Conservation (phyloP, 53 echinoderm and acorn worm species). For the Crossaster papposus region DNA sequence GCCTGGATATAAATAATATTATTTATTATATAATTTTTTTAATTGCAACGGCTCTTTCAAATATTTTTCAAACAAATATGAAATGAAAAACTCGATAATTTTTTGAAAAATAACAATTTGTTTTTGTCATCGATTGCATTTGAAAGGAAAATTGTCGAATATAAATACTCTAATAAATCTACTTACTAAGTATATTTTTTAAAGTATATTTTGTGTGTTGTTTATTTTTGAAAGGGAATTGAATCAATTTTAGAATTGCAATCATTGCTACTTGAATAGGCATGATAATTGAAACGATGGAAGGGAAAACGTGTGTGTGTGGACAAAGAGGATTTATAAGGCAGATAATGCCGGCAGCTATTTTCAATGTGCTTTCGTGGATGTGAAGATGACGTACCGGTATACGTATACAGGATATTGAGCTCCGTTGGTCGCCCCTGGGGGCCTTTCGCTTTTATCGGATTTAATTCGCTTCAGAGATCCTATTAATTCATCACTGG, state of each 20-base stretch:
- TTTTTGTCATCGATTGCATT: not conserved
- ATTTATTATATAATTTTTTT: too few relatives aligned
- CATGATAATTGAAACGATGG: conserved; percentile 1
- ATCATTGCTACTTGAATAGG: conserved; percentile 1
- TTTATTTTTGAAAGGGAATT: not conserved
- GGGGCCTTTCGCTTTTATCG: conserved; percentile 21
- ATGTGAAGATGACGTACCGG: not conserved
- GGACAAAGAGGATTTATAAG: not conserved
- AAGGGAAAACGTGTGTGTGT: not conserved
- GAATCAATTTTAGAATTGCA: conserved; percentile 3
- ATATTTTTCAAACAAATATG: too few relatives aligned
- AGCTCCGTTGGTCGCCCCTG: conserved; percentile 19
- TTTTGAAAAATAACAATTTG: too few relatives aligned
- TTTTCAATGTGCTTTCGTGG: conserved; percentile 3
- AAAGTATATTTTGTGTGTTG: not conserved
- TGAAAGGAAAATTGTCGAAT: not conserved
- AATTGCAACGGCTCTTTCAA: too few relatives aligned
- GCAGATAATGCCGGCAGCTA: not conserved
- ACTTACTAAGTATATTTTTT: too few relatives aligned
- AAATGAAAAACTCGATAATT: too few relatives aligned
- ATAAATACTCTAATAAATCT: not conserved
- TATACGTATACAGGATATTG: not conserved
- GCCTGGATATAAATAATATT: too few relatives aligned
- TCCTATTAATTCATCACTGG: conserved; percentile 33
- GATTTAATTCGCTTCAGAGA: conserved; percentile 39